Evolutionary conservation across 2,113 vertebrate species (phyloP).

Genomic region (Rynchops niger): DNA sequence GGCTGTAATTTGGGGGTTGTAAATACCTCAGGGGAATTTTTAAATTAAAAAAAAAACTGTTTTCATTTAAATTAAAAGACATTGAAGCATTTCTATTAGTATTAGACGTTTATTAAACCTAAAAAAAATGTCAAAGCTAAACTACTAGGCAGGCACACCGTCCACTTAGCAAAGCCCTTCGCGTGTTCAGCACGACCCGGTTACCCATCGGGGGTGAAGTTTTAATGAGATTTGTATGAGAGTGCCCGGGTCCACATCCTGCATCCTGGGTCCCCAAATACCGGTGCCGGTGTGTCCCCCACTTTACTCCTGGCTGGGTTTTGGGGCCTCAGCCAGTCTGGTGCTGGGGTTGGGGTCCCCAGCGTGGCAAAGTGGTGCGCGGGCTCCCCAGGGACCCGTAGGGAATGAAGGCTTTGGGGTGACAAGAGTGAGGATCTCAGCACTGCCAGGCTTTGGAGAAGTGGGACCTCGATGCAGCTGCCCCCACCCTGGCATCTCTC

Average conservation of each 20-base stretch:
- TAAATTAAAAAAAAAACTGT: constrained; percentile 34
- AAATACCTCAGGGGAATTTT: constrained; percentile 45
- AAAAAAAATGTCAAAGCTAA: constrained; percentile 3
- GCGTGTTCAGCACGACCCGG: fast-evolving
- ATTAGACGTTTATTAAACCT: constrained; percentile 23
- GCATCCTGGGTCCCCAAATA: too few species aligned
- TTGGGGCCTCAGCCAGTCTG: neutral
- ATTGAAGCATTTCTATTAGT: constrained; percentile 3
- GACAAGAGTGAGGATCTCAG: neutral
- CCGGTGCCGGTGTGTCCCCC: fast-evolving
- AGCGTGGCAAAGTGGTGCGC: neutral
- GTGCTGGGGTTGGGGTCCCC: neutral
- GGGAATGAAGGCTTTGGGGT: neutral
- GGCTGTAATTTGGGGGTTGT: constrained; percentile 50
- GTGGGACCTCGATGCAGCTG: neutral
- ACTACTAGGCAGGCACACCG: neutral
- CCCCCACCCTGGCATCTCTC: neutral
- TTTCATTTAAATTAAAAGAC: constrained; percentile 29
- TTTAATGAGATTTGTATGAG: neutral
- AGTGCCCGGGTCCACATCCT: neutral
- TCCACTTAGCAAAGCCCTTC: fast-evolving
- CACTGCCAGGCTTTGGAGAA: neutral
- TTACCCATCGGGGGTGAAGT: neutral
- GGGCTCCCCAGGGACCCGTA: neutral
- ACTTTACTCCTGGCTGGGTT: neutral